Evolutionary conservation across 1,140 invertebrate species (phyloP).

Genomic region (Glossosoma conforme): DNA sequence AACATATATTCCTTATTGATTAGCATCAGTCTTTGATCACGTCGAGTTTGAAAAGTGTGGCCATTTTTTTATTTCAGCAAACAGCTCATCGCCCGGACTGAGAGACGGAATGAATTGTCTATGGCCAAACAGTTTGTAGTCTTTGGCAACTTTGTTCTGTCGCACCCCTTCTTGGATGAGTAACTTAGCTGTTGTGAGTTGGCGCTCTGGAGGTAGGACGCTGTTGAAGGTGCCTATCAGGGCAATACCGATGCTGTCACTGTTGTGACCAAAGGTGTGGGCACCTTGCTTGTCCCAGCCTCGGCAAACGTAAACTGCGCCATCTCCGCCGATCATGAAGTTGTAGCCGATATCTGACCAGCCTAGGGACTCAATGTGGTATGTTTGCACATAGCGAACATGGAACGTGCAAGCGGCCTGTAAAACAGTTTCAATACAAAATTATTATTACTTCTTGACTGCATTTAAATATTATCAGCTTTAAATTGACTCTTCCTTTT

Average conservation of each 20-base stretch:
- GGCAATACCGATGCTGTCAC: slow-evolving; percentile 57
- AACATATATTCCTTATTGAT: too few species aligned
- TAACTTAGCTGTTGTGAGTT: slow-evolving; percentile 50
- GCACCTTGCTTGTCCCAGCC: slow-evolving; percentile 63
- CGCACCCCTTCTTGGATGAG: slow-evolving; percentile 55
- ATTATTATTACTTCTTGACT: too few species aligned
- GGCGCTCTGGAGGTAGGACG: slow-evolving; percentile 43
- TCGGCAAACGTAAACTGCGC: slow-evolving; percentile 60
- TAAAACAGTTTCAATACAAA: too few species aligned
- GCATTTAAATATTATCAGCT: too few species aligned
- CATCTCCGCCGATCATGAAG: slow-evolving; percentile 72
- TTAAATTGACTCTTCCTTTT: too few species aligned
- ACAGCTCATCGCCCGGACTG: slow-evolving; percentile 59
- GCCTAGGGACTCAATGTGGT: slow-evolving; percentile 62
- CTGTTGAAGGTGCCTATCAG: slow-evolving; percentile 62
- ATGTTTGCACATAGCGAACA: slow-evolving; percentile 61
- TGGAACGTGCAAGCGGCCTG: slow-evolving; percentile 44
- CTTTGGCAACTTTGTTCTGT: slow-evolving; percentile 43
- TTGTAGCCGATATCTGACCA: slow-evolving; percentile 60
- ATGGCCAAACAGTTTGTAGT: slow-evolving; percentile 60
- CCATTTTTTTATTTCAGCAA: slow-evolving; percentile 54
- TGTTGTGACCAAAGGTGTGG: slow-evolving; percentile 62
- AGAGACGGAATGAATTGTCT: slow-evolving; percentile 55
- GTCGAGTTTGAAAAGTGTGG: slow-evolving; percentile 50
- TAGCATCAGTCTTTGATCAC: too few species aligned